Evolutionary conservation across 2,797 vertebrate species (phyloP).

Genomic region (Manis crassicaudata): DNA sequence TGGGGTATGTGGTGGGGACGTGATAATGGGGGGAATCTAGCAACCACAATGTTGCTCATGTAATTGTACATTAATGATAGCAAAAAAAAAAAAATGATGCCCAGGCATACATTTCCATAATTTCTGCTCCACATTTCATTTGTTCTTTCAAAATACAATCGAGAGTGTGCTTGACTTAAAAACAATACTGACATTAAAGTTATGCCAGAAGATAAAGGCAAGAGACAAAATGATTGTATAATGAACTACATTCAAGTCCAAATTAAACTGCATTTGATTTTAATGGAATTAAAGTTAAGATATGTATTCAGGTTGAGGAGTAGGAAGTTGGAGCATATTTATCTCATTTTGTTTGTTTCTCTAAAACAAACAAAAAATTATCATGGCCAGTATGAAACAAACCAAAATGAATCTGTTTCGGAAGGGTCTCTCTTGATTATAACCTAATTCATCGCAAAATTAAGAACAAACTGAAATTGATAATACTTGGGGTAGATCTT

Average conservation of each 20-base stretch:
- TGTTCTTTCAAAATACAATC: conserved; percentile 7
- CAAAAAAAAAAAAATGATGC: too few species aligned
- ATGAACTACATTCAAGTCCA: background rate
- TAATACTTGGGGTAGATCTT: conserved; percentile 30
- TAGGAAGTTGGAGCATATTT: background rate
- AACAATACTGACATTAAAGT: conserved; percentile 28
- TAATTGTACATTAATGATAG: too few species aligned
- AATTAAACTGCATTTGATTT: background rate
- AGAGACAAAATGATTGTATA: background rate
- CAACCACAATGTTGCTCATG: too few species aligned
- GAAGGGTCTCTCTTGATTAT: conserved; percentile 19
- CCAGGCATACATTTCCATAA: background rate
- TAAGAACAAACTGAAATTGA: conserved; percentile 59
- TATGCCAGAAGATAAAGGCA: background rate
- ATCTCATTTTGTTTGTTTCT: background rate
- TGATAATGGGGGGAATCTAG: too few species aligned
- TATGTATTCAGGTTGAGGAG: background rate
- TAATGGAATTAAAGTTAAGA: background rate
- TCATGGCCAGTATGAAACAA: conserved; percentile 23
- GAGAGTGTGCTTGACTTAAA: background rate
- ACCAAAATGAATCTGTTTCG: background rate
- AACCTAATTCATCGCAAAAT: conserved; percentile 68
- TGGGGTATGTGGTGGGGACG: too few species aligned
- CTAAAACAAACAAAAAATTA: background rate
- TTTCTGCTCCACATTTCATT: background rate